Evolutionary conservation across 2,888 invertebrate genomes (phyloP).

Genomic region (Caenorhabditis doughertyi): DNA sequence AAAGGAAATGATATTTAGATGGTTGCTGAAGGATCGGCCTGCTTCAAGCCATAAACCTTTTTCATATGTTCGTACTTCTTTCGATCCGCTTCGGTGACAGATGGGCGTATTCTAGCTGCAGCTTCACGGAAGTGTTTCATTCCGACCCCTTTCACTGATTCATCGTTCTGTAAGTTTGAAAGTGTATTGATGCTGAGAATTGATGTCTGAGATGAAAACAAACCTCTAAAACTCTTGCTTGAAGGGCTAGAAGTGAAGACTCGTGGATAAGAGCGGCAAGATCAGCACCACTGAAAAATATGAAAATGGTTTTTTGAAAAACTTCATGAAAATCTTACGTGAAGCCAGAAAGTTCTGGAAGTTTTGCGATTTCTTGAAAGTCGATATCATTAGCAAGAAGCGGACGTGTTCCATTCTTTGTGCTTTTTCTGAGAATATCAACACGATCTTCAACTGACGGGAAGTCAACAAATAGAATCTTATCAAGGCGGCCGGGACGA

Average conservation of each 20-base stretch:
- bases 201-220: neutral
- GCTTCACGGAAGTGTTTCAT: slow-evolving; percentile 84
- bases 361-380: slow-evolving; percentile 87
- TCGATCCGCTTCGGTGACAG: slow-evolving; percentile 88
- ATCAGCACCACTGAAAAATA: slow-evolving; percentile 89
- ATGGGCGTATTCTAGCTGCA: slow-evolving; percentile 90
- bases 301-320: neutral
- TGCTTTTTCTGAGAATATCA: slow-evolving; percentile 88
- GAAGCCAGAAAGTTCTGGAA: slow-evolving; percentile 88
- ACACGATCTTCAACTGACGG: slow-evolving; percentile 89
- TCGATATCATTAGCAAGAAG: slow-evolving; percentile 89
- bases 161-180: slow-evolving; percentile 51
- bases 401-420: slow-evolving; percentile 89
- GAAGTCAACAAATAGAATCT: slow-evolving; percentile 92
- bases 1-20: neutral
- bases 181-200: neutral
- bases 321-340: slow-evolving; percentile 86
- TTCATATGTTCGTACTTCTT: slow-evolving; percentile 87
- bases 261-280: slow-evolving; percentile 92
- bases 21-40: neutral
- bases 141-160: slow-evolving; percentile 55
- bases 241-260: slow-evolving; percentile 90
- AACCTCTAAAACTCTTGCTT: slow-evolving; percentile 86
- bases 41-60: slow-evolving; percentile 67
- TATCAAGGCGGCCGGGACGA: slow-evolving; percentile 92